A percentile compares a stretch with the other conserved stretches of the same genome.
Evolutionary conservation across 2,797 vertebrate species (phyloP).

Genomic region (Rhabdophis nuchalis): DNA sequence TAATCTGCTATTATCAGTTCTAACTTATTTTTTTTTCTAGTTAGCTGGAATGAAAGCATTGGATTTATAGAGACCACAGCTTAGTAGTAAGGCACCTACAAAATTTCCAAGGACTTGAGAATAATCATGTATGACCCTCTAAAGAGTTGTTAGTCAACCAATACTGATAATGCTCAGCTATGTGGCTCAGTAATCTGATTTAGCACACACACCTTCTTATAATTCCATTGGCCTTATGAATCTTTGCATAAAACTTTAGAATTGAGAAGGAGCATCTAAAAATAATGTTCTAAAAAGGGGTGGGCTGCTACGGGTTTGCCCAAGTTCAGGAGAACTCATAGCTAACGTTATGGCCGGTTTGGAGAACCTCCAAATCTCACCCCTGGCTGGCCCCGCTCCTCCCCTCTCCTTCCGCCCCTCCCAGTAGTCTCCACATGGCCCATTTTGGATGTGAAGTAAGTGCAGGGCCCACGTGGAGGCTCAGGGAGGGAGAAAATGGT

Average conservation of each 20-base stretch:
- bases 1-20: background rate
- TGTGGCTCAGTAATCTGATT: background rate
- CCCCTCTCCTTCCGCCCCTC: no score
- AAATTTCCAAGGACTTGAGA: background rate
- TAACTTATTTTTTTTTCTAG: background rate
- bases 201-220: background rate
- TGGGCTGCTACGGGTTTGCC: no score
- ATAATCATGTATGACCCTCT: background rate
- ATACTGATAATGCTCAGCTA: background rate
- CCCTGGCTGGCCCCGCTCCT: no score
- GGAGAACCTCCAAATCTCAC: no score
- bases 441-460: no score
- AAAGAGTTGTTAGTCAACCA: background rate
- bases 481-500: no score
- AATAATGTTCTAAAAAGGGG: background rate
- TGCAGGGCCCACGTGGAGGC: no score
- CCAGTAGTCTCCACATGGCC: no score
- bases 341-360: no score
- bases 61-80: background rate
- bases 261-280: background rate
- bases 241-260: background rate
- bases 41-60: background rate
- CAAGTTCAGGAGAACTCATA: no score
- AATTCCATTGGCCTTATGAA: background rate
- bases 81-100: background rate